Base-by-base conservation (phyloP, 2,113 vertebrate species). In the Antechinus stuartii region DNA sequence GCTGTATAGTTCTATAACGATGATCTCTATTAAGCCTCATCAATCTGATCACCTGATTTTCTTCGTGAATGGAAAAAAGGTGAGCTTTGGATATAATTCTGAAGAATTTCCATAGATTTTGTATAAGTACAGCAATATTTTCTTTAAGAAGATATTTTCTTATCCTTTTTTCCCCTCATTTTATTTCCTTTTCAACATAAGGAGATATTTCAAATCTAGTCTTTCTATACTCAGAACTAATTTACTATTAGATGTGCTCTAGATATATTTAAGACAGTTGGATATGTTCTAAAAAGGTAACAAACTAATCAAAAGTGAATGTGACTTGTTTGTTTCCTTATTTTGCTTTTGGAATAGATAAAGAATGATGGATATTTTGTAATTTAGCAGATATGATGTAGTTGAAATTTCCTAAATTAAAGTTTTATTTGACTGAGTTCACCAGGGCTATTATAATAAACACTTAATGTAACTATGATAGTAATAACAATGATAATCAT, bases 11-110 rank as follows among this genome's bases (percentile, higher is more conserved):
- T 12, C 89, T 94, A 49, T 54, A 19, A 93, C 0, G 0, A 98
- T 98, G 97, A 49, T 95, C 92, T 97, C 49, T 1, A n/a, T 3
- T n/a, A n/a, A 4, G n/a, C 14, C n/a, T n/a, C 56, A 94, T 0
- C 42, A 68, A 25, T 97, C 97, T 54, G 96, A 98, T 92, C 93
- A 97, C 12, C 96, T 98, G 47, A 90, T 98, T 30, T 98, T 98
- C 97, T 98, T 97, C 98, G 98, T 98, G 91, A 98, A 98, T 97
- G 98, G 97, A 92, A 98, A 89, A 94, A 98, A 98, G 98, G 98
- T 98, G 98, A 96, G 97, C 93, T 90, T 93, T 61, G 68, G 23
- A 53, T 2, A 11, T 50, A 22, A 93, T 92, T 76, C 53, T 54
- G 90, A 42, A 27, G 50, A 91, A 91, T 90, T 91, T 92, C 84